Conservation (phyloP, 2,888 invertebrate species). For the Fissipunctia ypsillon region DNA sequence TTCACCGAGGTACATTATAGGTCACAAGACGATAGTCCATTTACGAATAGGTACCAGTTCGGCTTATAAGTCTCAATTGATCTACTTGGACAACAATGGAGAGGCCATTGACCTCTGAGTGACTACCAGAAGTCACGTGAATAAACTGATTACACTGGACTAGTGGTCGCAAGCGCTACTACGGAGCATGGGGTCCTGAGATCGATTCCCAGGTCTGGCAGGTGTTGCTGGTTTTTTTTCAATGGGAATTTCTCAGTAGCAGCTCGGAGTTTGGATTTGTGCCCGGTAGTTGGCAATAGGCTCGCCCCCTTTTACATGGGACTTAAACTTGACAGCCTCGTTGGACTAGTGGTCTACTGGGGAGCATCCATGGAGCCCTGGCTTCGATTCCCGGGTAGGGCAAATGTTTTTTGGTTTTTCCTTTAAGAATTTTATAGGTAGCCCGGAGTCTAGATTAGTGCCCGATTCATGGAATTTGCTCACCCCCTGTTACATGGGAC, state of each 20-base stretch:
- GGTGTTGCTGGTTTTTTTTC: not conserved
- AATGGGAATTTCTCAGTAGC: not conserved
- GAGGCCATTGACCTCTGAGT: slow-evolving; percentile 18
- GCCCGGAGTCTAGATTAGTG: no score
- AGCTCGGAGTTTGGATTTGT: no score
- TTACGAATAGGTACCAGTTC: not conserved
- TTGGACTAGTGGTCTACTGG: no score
- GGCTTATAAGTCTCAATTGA: slow-evolving; percentile 10
- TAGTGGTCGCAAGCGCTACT: not conserved
- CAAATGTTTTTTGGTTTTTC: no score
- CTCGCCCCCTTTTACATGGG: no score
- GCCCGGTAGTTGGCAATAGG: no score
- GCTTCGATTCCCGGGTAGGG: no score
- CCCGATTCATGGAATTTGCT: no score
- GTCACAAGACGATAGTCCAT: slow-evolving; percentile 17
- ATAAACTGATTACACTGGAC: not conserved
- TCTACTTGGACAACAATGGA: slow-evolving; percentile 19
- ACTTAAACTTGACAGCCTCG: no score
- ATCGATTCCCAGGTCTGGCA: not conserved
- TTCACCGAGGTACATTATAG: not conserved
- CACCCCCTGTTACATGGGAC: no score
- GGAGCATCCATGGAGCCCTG: no score
- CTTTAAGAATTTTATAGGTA: no score
- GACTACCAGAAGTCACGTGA: not conserved
- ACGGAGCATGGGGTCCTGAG: not conserved